Evolutionary conservation across 2,113 vertebrate genomes (phyloP), one percentile per base, ranked within the genome.

Genomic region (Spermophilus dauricus): DNA sequence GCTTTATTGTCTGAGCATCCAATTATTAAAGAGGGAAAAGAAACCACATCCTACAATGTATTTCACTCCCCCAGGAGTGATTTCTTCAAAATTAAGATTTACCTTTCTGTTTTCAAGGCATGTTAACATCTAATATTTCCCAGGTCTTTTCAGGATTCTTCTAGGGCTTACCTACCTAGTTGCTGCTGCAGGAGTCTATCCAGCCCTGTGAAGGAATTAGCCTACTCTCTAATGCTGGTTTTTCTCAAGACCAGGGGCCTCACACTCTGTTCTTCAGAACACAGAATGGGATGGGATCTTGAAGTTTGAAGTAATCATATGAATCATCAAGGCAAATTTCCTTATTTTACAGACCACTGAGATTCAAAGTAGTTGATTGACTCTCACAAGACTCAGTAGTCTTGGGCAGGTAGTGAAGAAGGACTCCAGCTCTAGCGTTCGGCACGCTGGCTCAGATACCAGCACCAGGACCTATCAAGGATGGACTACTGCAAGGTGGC

Each of bases 71-170:
- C 20, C 63, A 12, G 39, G 42, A 86, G 32, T 86, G 39, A 75
- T 65, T 86, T 96, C 34, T 90, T 63, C 81, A 94, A 96, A 73
- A 89, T 48, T 65, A 86, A 92, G 34, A 91, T 58, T 94, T 51
- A 26, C 28, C 2, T 10, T 80, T 90, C 16, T 65, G 22, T 85
- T 88, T 93, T 56, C 20, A 82, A 90, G 30, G 51, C 24, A 18
- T 61, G 63, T 39, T 20, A 61, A 42, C n/a, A 93, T 34, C 13
- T 0, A 93, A 20, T 45, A 32, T 51, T 97, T 72, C 45, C 96
- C 22, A 96, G 93, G 22, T 83, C n/a, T 86, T 89, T 84, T 63
- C 42, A 86, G 39, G 34, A 77, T 87, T 92, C 65, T 70, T 45
- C 51, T 63, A 77, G 48, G 37, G 42, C 2, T 87, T 65, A 56